These are phyloP conservation scores for Serrognathus titanus DNA, from an alignment of 2,888 invertebrate genomes.

Conservation along the genomic window DNA sequence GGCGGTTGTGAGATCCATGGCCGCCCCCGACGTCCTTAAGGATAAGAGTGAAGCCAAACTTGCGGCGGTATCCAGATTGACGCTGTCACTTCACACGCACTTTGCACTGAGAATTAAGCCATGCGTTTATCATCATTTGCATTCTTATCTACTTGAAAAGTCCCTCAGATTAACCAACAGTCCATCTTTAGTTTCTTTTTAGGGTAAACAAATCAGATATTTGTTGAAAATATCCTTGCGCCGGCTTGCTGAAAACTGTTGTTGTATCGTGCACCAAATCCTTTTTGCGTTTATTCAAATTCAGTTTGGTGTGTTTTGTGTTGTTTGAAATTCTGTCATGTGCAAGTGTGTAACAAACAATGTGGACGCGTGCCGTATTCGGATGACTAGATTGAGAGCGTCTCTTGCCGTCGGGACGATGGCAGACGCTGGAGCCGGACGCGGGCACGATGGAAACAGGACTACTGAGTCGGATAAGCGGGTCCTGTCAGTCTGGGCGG, in stretches of 20 bases:
- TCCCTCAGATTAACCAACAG: background rate
- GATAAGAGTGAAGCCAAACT: slow-evolving; percentile 66
- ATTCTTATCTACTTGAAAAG: too few relatives aligned
- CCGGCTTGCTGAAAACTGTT: too few relatives aligned
- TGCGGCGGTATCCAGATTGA: slow-evolving; percentile 62
- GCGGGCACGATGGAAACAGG: slow-evolving; percentile 44
- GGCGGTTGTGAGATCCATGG: slow-evolving; percentile 89
- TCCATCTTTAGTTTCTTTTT: slow-evolving; percentile 17
- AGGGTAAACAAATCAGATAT: slow-evolving; percentile 3
- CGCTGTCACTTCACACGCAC: slow-evolving; percentile 29
- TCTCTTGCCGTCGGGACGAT: slow-evolving; percentile 41
- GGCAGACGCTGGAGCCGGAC: slow-evolving; percentile 33
- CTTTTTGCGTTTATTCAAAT: background rate
- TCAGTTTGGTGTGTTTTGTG: background rate
- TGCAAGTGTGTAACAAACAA: background rate
- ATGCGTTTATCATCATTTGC: too few relatives aligned
- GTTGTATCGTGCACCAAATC: background rate
- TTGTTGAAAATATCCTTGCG: background rate
- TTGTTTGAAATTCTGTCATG: background rate
- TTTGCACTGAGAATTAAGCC: background rate
- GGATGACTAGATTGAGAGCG: slow-evolving; percentile 36
- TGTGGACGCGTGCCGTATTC: slow-evolving; percentile 13
- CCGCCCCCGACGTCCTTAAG: slow-evolving; percentile 63
- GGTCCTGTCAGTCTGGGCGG: slow-evolving; percentile 44
- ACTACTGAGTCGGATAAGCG: slow-evolving; percentile 47